Conservation (phyloP, 1,140 invertebrate species). For the Oryctes rhinoceros region DNA sequence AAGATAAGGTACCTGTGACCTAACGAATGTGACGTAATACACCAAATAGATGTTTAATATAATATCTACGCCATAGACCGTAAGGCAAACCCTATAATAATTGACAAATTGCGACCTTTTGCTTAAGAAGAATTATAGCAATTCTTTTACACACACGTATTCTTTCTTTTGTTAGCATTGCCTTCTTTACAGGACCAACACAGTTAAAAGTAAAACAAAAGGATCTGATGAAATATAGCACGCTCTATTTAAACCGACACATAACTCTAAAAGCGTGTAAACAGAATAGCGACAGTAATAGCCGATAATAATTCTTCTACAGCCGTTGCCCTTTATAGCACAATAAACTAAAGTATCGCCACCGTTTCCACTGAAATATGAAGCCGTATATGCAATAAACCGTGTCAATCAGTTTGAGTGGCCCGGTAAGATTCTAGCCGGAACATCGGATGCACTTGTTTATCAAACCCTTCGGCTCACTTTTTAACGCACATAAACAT, state of each 20-base stretch:
- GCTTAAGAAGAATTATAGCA: too few relatives aligned
- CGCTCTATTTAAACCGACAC: not conserved
- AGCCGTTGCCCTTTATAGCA: not conserved
- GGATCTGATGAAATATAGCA: not conserved
- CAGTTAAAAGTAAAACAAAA: not conserved
- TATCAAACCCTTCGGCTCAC: not conserved
- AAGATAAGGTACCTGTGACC: too few relatives aligned
- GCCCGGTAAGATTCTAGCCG: not conserved
- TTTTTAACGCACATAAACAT: not conserved
- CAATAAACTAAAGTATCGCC: constrained; percentile 5
- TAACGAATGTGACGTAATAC: too few relatives aligned
- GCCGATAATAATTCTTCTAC: not conserved
- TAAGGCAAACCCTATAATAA: too few relatives aligned
- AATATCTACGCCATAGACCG: too few relatives aligned
- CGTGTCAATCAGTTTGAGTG: constrained; percentile 2
- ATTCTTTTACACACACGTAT: too few relatives aligned
- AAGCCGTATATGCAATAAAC: not conserved
- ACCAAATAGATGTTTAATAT: too few relatives aligned
- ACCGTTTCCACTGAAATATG: constrained; percentile 13
- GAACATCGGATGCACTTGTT: not conserved
- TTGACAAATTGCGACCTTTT: too few relatives aligned
- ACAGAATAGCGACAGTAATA: not conserved
- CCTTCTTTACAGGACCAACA: too few relatives aligned
- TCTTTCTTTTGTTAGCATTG: too few relatives aligned
- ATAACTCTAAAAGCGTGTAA: not conserved